Percentiles rank a stretch among this genome's conserved stretches.
Conservation (phyloP, 2,888 invertebrate species). For the Doris montereyensis region DNA sequence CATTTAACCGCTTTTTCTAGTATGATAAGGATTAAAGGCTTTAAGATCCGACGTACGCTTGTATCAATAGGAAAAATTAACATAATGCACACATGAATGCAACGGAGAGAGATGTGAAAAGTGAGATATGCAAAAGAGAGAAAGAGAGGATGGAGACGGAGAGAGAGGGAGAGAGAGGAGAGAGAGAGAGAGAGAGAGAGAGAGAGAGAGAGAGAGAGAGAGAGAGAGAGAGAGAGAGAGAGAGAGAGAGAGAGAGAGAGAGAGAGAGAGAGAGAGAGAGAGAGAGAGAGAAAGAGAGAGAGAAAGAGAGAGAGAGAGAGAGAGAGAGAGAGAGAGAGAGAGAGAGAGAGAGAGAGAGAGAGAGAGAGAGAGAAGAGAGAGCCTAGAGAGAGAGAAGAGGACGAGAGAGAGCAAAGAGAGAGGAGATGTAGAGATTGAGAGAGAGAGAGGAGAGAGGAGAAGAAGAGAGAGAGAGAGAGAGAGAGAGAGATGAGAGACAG, state of each 20-base stretch:
- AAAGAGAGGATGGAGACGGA: too few species aligned
- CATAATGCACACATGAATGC: too few species aligned
- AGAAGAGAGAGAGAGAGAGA: not conserved
- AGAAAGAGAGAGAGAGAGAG: too few species aligned
- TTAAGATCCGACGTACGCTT: too few species aligned
- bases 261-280: not conserved
- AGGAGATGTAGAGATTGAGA: too few species aligned
- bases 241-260: slow-evolving; percentile 1
- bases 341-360: slow-evolving; percentile 2
- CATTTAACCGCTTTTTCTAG: too few species aligned
- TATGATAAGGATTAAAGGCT: too few species aligned
- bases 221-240: slow-evolving; percentile 16
- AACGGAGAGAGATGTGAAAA: too few species aligned
- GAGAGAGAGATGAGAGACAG: too few species aligned
- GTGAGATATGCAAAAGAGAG: too few species aligned
- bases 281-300: slow-evolving; percentile 17
- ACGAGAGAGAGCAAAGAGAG: not conserved
- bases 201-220: slow-evolving; percentile 18
- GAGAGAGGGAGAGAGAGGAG: not conserved
- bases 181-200: slow-evolving; percentile 28
- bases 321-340: too few species aligned
- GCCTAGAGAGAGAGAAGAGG: not conserved
- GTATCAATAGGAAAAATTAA: too few species aligned
- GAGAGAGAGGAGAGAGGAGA: not conserved
- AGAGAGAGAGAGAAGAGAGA: not conserved